These are phyloP conservation scores for Antitype chi DNA, from an alignment of 2,888 invertebrate species.

Conservation along the genomic window DNA sequence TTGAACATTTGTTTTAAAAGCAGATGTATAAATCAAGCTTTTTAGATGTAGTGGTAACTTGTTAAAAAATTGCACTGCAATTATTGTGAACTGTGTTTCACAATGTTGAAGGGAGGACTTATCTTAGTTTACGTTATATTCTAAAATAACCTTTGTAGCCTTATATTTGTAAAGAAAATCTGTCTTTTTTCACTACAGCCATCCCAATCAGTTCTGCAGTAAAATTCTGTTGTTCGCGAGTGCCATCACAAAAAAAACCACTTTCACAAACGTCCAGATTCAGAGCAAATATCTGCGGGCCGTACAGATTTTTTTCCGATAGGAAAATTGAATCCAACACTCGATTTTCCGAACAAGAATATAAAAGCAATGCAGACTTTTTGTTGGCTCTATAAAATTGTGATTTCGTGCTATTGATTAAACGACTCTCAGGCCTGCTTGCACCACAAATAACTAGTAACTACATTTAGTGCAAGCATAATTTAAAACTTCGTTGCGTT, in stretches of 20 bases:
- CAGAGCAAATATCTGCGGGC: constrained; percentile 34
- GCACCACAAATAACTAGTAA: too few species aligned
- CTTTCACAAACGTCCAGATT: constrained; percentile 30
- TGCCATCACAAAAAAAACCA: constrained; percentile 34
- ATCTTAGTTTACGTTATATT: too few species aligned
- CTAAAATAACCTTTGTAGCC: neutral
- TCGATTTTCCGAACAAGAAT: constrained; percentile 17
- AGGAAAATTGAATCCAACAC: constrained; percentile 46
- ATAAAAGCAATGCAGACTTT: constrained; percentile 14
- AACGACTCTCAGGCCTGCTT: too few species aligned
- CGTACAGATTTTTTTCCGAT: constrained; percentile 44
- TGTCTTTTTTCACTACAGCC: constrained; percentile 3
- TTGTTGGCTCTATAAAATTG: neutral
- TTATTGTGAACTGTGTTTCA: too few species aligned
- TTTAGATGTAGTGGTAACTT: too few species aligned
- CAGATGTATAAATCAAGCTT: too few species aligned
- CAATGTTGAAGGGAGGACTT: too few species aligned
- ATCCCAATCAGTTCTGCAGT: constrained; percentile 37
- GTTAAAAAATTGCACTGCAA: too few species aligned
- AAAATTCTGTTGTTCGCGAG: constrained; percentile 32
- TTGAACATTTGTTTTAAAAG: too few species aligned
- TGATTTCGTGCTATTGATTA: neutral
- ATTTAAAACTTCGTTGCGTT: too few species aligned
- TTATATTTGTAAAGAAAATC: neutral
- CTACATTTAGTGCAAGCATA: too few species aligned